A percentile compares a stretch with the other conserved stretches of the same genome.
Conservation (phyloP, 1,140 invertebrate genomes). For the Rhynchophorus ferrugineus region DNA sequence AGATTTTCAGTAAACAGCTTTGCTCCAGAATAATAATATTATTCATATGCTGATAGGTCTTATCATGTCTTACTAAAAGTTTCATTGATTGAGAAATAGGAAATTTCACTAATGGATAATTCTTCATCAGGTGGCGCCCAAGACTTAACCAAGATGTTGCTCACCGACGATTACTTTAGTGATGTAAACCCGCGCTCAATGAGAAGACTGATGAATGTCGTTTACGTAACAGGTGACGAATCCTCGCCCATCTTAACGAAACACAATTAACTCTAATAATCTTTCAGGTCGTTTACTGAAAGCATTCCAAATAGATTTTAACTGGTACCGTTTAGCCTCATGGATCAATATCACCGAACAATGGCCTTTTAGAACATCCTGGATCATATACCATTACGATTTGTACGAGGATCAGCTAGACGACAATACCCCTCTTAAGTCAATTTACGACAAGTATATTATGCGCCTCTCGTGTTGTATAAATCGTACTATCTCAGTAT, state of each 20-base stretch:
- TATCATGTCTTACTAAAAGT: no score
- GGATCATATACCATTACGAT: constrained; percentile 93
- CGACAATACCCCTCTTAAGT: constrained; percentile 76
- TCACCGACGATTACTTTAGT: constrained; percentile 93
- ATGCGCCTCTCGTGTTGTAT: not conserved
- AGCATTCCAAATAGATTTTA: constrained; percentile 98
- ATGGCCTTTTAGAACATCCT: constrained; percentile 95
- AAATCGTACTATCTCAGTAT: not conserved
- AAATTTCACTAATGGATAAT: no score
- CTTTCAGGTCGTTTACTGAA: constrained; percentile 80
- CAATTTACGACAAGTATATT: constrained; percentile 85
- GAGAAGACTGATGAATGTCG: constrained; percentile 93
- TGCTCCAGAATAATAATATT: no score
- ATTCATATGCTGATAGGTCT: no score
- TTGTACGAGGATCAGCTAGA: constrained; percentile 80
- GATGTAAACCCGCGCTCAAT: constrained; percentile 97
- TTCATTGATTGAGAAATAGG: no score
- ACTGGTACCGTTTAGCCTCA: constrained; percentile 93
- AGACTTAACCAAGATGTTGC: constrained; percentile 75
- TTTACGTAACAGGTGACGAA: constrained; percentile 81
- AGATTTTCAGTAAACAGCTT: no score
- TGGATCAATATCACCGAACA: constrained; percentile 99
- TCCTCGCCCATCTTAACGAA: not conserved
- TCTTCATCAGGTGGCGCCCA: constrained; percentile 48
- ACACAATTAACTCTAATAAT: not conserved